Conservation (phyloP, 1,140 invertebrate genomes). For the Bombus picipes region DNA sequence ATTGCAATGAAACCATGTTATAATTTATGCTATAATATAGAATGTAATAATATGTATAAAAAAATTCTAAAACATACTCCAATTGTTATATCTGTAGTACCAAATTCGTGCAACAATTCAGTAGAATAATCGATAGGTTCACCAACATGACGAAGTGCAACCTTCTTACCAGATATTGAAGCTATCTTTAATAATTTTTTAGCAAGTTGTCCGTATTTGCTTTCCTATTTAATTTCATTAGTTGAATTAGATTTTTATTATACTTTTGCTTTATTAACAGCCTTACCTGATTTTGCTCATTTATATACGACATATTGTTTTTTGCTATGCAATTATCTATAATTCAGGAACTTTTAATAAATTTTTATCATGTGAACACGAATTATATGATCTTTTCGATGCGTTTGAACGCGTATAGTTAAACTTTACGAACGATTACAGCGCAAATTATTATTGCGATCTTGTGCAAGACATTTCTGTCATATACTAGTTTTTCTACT, state of each 20-base stretch:
- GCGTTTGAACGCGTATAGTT: neutral
- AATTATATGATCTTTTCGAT: neutral
- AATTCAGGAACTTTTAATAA: neutral
- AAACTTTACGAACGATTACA: conserved; percentile 1
- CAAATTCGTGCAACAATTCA: conserved; percentile 59
- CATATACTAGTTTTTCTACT: neutral
- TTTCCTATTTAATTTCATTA: conserved; percentile 6
- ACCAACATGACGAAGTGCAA: conserved; percentile 25
- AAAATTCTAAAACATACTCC: conserved; percentile 48
- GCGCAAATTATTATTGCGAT: neutral
- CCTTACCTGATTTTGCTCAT: conserved; percentile 41
- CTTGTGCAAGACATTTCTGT: conserved; percentile 3
- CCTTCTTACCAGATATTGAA: conserved; percentile 10
- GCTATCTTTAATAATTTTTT: conserved; percentile 40
- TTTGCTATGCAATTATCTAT: neutral
- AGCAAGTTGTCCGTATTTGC: conserved; percentile 25
- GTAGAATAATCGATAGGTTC: conserved; percentile 39
- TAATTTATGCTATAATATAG: neutral
- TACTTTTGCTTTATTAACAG: neutral
- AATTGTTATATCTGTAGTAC: conserved; percentile 61
- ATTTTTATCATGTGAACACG: neutral
- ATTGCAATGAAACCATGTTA: conserved; percentile 8
- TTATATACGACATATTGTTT: conserved; percentile 15
- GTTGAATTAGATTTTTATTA: neutral
- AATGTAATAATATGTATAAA: conserved; percentile 3